These are phyloP conservation scores for Ptilodon capucinus DNA, from an alignment of 2,888 invertebrate species.

Conservation along the genomic window DNA sequence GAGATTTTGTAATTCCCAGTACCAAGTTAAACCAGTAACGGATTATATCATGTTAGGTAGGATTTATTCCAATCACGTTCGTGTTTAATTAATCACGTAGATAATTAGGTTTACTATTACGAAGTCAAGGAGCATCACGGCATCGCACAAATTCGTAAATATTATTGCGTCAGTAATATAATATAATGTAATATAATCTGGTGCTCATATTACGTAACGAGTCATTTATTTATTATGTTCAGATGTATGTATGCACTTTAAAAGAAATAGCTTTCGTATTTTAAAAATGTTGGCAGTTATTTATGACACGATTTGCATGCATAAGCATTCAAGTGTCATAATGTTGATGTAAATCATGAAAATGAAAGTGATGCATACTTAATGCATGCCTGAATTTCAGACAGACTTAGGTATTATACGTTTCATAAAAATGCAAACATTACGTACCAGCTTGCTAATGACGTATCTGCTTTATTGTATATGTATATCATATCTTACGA, in stretches of 20 bases:
- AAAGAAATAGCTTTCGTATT: background rate
- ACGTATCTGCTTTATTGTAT: background rate
- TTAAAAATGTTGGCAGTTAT: background rate
- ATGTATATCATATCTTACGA: background rate
- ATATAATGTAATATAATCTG: no score
- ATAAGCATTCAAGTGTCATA: background rate
- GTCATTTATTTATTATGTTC: no score
- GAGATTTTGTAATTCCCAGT: no score
- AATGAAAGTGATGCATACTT: background rate
- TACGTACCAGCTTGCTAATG: background rate
- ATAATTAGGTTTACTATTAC: conserved; percentile 26
- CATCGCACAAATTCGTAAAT: conserved; percentile 48
- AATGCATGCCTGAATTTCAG: background rate
- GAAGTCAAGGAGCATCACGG: conserved; percentile 13
- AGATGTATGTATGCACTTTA: no score
- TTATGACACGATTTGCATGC: background rate
- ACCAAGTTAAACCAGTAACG: no score
- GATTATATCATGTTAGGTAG: no score
- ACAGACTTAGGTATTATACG: background rate
- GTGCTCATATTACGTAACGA: background rate
- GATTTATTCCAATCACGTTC: no score
- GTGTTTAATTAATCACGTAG: background rate
- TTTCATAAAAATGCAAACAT: background rate
- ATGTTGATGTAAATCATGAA: background rate
- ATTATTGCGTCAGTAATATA: conserved; percentile 61